Base-by-base conservation (phyloP, 2,888 invertebrate genomes). In the Phorcus lineatus region DNA sequence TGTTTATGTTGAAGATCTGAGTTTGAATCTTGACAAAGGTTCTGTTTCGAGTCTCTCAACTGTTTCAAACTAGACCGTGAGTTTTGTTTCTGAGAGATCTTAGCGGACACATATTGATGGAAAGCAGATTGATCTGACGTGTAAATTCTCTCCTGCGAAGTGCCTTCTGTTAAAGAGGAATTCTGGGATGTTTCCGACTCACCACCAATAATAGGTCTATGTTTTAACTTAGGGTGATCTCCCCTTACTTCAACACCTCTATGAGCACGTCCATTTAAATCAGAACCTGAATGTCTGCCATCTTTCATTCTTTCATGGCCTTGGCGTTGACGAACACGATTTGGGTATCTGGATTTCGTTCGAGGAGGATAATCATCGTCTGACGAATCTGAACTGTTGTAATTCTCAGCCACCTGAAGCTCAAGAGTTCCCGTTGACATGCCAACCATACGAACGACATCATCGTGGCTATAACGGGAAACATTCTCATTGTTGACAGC, bases 401-500 rank as follows among this genome's bases (percentile, higher is more conserved):
- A 96, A 91, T 96, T 92, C 81, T 92, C 92, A 0, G 91, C 91
- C n/a, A 90, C 90, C 81, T 91, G 91, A 17, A 91, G 86, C 7
- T 88, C 88, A n/a, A 91, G 82, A 1, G 89, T 87, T 2, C 97
- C 97, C 28, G 96, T 95, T 16, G 97, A 97, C 80, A 96, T 96
- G 0, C 97, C 98, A 83, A 99, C 97, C 78, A 98, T 94, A 84
- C 96, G 95, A 0, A 98, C 98, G 2, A 99, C 98, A 53, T 98
- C 96, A 91, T 98, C 98, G 92, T 99, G 99, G 0, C 97, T 96
- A 81, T 96, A 95, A 92, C 97, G 96, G n/a, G 97, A 96, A 13
- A 99, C 98, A 91, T 96, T 97, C 78, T 96, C 95, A 22, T 2
- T 97, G 92, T 98, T 98, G 0, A 99, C 98, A 0, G 97, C 96